These are phyloP conservation scores for Hybos culiciformis DNA, from an alignment of 2,888 invertebrate species.

Conservation along the genomic window DNA sequence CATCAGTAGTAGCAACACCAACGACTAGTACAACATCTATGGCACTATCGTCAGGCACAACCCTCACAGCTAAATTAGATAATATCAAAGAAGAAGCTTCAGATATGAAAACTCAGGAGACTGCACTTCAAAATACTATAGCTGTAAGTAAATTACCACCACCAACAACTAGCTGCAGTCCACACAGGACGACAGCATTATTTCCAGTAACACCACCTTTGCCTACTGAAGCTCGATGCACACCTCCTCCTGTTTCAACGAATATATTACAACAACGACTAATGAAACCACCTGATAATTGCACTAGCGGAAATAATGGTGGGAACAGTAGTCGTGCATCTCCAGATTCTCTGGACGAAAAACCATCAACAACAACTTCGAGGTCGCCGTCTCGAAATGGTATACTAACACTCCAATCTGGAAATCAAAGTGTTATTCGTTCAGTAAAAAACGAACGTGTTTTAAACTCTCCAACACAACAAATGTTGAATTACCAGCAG, in stretches of 20 bases:
- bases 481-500: conserved; percentile 27
- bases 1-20: conserved; percentile 18
- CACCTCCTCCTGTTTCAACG: conserved; percentile 18
- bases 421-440: conserved; percentile 33
- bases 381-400: not conserved
- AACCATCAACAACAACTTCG: conserved; percentile 23
- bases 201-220: conserved; percentile 19
- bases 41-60: conserved; percentile 14
- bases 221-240: conserved; percentile 21
- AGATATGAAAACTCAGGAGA: conserved; percentile 12
- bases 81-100: conserved; percentile 14
- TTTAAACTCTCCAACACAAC: conserved; percentile 30
- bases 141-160: conserved; percentile 16
- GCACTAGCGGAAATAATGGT: conserved; percentile 24
- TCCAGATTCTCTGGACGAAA: conserved; percentile 33
- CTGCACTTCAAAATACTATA: conserved; percentile 20
- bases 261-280: conserved; percentile 22
- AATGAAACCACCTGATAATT: conserved; percentile 24
- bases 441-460: conserved; percentile 34
- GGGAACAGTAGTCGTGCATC: conserved; percentile 30
- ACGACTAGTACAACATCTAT: conserved; percentile 13
- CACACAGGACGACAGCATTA: conserved; percentile 13
- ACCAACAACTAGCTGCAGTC: conserved; percentile 12
- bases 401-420: conserved; percentile 21
- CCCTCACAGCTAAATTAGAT: conserved; percentile 11